phyloP scores from a whole-genome alignment of 1,140 invertebrate species.

The Philopotamus ludificatus region DNA sequence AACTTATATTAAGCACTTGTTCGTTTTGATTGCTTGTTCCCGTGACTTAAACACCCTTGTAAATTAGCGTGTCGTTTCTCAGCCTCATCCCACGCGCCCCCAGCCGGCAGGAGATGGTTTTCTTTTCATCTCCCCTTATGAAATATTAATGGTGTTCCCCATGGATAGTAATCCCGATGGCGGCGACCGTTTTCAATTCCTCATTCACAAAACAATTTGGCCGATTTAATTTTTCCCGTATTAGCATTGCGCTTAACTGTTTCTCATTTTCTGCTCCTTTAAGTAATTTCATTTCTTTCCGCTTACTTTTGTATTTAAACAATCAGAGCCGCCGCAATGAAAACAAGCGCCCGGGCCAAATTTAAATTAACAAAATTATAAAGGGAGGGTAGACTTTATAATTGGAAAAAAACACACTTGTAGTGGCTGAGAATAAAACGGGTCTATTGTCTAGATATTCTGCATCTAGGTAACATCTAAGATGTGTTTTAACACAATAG shows the following conservation, averaged over 20 bases:
- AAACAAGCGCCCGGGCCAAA: conserved; percentile 5
- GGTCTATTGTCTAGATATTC: no score
- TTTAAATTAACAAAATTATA: conserved; percentile 16
- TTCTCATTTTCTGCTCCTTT: conserved; percentile 36
- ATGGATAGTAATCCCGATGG: conserved; percentile 6
- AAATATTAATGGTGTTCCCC: conserved; percentile 13
- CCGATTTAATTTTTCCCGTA: conserved; percentile 18
- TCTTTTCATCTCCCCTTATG: conserved; percentile 19
- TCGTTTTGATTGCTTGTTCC: no score
- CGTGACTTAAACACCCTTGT: no score
- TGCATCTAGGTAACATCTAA: no score
- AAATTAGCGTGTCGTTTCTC: no score
- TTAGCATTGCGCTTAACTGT: conserved; percentile 19
- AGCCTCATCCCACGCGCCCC: no score
- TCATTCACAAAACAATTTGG: conserved; percentile 9
- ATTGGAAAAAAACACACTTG: no score
- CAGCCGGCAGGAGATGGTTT: no score
- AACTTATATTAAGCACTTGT: no score
- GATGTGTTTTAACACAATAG: no score
- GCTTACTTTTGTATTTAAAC: conserved; percentile 17
- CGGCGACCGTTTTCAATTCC: not conserved
- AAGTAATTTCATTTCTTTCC: conserved; percentile 39
- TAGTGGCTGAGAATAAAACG: no score
- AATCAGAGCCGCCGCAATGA: conserved; percentile 29
- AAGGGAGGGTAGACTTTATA: conserved; percentile 13